Evolutionary conservation across 2,113 vertebrate genomes (phyloP).

Genomic region (Turnix velox): DNA sequence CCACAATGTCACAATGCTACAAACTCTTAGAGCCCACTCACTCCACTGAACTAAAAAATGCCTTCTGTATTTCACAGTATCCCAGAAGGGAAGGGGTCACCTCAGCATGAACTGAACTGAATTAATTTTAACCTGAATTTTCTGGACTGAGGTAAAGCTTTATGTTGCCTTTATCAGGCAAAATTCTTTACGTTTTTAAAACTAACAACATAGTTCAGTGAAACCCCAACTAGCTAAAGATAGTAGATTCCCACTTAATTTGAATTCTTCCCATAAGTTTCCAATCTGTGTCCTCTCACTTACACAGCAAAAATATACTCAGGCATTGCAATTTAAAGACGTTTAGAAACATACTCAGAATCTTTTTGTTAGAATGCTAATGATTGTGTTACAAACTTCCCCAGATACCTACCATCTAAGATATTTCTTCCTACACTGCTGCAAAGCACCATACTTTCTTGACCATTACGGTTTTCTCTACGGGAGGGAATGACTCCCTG

Average conservation of each 20-base stretch:
- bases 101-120: not conserved
- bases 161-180: not conserved
- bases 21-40: not conserved
- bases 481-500: conserved; percentile 77
- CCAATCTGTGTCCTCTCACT: not conserved
- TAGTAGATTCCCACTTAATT: not conserved
- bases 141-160: not conserved
- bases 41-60: not conserved
- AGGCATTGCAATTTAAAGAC: not conserved
- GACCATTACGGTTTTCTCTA: conserved; percentile 69
- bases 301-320: not conserved
- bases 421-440: not conserved
- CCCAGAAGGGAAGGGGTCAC: not conserved
- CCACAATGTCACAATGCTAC: not conserved
- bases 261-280: not conserved
- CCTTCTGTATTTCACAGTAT: not conserved
- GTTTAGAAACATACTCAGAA: not conserved
- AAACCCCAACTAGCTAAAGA: not conserved
- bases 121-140: not conserved
- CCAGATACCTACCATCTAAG: conserved; percentile 46
- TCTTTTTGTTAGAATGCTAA: not conserved
- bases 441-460: conserved; percentile 73
- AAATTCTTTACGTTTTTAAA: too few species aligned
- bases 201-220: not conserved
- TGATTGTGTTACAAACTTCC: not conserved